These are phyloP conservation scores for Stegodyphus mimosarum DNA, from an alignment of 1,140 invertebrate species.

Conservation along the genomic window DNA sequence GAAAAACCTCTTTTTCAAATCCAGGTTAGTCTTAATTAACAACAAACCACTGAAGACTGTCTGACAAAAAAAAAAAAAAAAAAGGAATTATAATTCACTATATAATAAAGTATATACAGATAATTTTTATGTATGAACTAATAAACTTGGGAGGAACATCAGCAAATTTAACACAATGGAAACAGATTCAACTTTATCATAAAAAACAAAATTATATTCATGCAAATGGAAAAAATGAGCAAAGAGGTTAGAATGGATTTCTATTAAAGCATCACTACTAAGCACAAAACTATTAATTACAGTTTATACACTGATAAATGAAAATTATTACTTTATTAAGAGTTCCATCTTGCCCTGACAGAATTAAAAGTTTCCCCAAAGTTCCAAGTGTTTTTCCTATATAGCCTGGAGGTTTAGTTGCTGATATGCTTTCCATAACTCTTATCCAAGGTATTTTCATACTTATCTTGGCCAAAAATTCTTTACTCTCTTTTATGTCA, in stretches of 20 bases:
- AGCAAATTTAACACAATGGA: too few relatives aligned
- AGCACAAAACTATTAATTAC: not conserved
- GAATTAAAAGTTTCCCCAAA: constrained; percentile 33
- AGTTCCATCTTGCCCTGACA: constrained; percentile 33
- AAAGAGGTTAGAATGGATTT: too few relatives aligned
- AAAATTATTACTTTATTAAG: constrained; percentile 15
- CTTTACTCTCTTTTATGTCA: constrained; percentile 29
- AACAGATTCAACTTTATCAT: too few relatives aligned
- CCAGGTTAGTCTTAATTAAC: too few relatives aligned
- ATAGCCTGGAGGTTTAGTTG: constrained; percentile 21
- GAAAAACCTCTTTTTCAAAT: too few relatives aligned
- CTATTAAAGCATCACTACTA: not conserved
- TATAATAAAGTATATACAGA: too few relatives aligned
- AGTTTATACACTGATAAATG: not conserved
- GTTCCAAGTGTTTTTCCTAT: constrained; percentile 24
- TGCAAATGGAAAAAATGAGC: too few relatives aligned
- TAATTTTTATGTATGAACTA: too few relatives aligned
- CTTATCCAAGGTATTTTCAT: constrained; percentile 54
- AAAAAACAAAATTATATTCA: not conserved
- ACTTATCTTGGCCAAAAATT: constrained; percentile 45
- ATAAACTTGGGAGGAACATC: too few relatives aligned
- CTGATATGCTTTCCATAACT: constrained; percentile 29
- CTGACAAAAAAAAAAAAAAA: too few relatives aligned
- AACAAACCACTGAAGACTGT: not conserved
- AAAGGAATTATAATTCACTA: too few relatives aligned